phyloP scores from a whole-genome alignment of 1,140 invertebrate genomes.

The Pogonomyrmex californicus region DNA sequence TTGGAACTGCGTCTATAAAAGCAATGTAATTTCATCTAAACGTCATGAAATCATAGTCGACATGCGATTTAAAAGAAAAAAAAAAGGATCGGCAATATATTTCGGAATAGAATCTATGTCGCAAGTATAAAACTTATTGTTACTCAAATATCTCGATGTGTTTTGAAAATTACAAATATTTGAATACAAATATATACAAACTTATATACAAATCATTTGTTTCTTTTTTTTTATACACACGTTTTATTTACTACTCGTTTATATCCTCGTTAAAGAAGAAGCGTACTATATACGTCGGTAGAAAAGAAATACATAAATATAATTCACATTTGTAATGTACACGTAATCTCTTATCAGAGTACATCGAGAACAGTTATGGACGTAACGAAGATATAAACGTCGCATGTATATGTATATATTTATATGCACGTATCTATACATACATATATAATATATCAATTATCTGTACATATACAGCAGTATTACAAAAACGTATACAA shows the following conservation, averaged over 20 bases:
- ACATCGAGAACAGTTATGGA: constrained; percentile 11
- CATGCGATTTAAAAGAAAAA: constrained; percentile 30
- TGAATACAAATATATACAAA: constrained; percentile 75
- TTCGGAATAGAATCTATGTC: neutral
- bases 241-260: constrained; percentile 62
- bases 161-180: constrained; percentile 72
- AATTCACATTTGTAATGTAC: constrained; percentile 41
- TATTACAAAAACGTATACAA: constrained; percentile 68
- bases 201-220: constrained; percentile 74
- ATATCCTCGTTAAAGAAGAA: constrained; percentile 68
- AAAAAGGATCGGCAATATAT: constrained; percentile 22
- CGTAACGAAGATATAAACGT: constrained; percentile 72
- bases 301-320: constrained; percentile 50
- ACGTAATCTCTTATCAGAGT: constrained; percentile 45
- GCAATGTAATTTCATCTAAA: constrained; percentile 21
- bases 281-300: neutral
- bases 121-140: constrained; percentile 70
- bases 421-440: constrained; percentile 43
- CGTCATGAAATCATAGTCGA: constrained; percentile 18
- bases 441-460: constrained; percentile 52
- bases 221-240: constrained; percentile 71
- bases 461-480: constrained; percentile 68
- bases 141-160: constrained; percentile 69
- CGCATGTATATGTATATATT: constrained; percentile 57
- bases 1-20: constrained; percentile 1